phyloP scores from a whole-genome alignment of 2,888 invertebrate genomes.

The Operophtera brumata region DNA sequence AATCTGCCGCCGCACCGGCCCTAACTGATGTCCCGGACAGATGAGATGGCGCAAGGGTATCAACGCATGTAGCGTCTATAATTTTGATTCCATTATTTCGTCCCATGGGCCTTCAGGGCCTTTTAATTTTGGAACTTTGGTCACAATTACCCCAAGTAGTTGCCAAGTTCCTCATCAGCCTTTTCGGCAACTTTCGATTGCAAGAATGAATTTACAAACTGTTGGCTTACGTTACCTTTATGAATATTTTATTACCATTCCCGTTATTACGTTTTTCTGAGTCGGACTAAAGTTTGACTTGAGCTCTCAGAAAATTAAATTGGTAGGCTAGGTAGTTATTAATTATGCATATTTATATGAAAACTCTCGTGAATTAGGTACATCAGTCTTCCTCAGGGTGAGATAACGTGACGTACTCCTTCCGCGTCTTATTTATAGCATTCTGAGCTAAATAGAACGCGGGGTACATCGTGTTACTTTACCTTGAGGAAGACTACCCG shows the following conservation, averaged over 20 bases:
- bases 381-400: no score
- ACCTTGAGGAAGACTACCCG: no score
- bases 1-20: no score
- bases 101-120: conserved; percentile 49
- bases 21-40: no score
- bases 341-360: background rate
- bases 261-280: conserved; percentile 17
- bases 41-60: no score
- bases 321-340: background rate
- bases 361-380: no score
- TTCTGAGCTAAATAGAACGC: no score
- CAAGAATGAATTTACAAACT: conserved; percentile 48
- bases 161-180: conserved; percentile 57
- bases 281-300: conserved; percentile 5
- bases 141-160: conserved; percentile 73
- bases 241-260: conserved; percentile 29
- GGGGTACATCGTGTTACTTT: no score
- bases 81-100: conserved; percentile 54
- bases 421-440: no score
- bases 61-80: no score
- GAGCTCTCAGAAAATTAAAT: conserved; percentile 11
- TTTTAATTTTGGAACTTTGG: conserved; percentile 62
- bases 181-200: conserved; percentile 54
- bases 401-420: no score
- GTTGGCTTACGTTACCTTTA: conserved; percentile 25